phyloP scores from a whole-genome alignment of 2,797 vertebrate species.

The Pelobates cultripes region DNA sequence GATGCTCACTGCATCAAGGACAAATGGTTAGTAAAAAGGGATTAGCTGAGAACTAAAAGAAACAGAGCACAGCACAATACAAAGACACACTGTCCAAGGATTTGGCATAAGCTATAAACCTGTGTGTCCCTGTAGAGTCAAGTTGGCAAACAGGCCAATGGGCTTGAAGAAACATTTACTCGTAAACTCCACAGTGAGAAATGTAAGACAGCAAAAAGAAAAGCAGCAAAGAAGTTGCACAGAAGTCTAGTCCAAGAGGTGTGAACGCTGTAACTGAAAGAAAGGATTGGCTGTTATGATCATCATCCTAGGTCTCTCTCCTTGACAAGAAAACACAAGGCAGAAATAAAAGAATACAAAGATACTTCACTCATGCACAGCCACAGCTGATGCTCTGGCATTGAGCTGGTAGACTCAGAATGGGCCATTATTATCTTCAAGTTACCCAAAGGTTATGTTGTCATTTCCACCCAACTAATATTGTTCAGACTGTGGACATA shows the following conservation, averaged over 20 bases:
- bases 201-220: constrained; percentile 60
- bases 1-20: background rate
- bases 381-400: too few species aligned
- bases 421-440: too few species aligned
- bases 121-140: constrained; percentile 61
- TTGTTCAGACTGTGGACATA: too few species aligned
- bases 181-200: constrained; percentile 66
- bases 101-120: constrained; percentile 51
- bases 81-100: background rate
- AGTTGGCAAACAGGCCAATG: constrained; percentile 63
- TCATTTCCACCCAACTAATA: too few species aligned
- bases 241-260: background rate
- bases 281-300: background rate
- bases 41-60: background rate
- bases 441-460: too few species aligned
- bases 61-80: constrained; percentile 17
- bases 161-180: constrained; percentile 60
- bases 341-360: too few species aligned
- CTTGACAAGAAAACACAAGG: too few species aligned
- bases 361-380: too few species aligned
- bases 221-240: constrained; percentile 37
- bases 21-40: background rate
- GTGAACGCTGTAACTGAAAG: background rate
- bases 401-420: too few species aligned
- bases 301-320: too few species aligned